These are phyloP conservation scores for Pseudopipra pipra DNA, from an alignment of 2,113 vertebrate genomes.

Conservation along the genomic window DNA sequence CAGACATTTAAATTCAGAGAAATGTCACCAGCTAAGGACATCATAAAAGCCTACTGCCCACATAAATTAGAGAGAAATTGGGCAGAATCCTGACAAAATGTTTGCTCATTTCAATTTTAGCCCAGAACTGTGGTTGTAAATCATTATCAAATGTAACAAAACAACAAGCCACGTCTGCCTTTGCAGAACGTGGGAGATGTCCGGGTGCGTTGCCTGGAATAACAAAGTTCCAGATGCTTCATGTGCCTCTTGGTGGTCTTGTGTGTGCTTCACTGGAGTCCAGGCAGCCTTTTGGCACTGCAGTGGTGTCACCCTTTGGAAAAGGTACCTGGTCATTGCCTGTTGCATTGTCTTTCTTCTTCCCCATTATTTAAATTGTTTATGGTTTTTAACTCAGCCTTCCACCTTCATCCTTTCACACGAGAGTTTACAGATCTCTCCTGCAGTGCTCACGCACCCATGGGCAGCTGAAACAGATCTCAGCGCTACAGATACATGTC, in stretches of 20 bases:
- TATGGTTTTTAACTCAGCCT: not conserved
- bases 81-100: not conserved
- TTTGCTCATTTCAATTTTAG: not conserved
- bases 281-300: not conserved
- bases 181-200: not conserved
- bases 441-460: rapidly evolving
- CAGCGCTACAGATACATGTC: rapidly evolving
- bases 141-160: not conserved
- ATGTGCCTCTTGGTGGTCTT: not conserved
- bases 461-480: not conserved
- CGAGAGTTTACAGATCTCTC: not conserved
- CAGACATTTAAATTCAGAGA: not conserved
- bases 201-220: rapidly evolving
- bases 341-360: not conserved
- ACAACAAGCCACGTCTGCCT: not conserved
- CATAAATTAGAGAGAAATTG: not conserved
- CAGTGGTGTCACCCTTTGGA: not conserved
- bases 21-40: not conserved
- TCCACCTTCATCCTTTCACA: not conserved
- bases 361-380: not conserved
- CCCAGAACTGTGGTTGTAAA: not conserved
- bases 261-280: not conserved
- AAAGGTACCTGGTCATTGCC: not conserved
- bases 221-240: not conserved
- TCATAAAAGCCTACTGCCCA: not conserved